Evolutionary conservation across 2,888 invertebrate species (phyloP).

Genomic region (Pseudeuparius sepicola): DNA sequence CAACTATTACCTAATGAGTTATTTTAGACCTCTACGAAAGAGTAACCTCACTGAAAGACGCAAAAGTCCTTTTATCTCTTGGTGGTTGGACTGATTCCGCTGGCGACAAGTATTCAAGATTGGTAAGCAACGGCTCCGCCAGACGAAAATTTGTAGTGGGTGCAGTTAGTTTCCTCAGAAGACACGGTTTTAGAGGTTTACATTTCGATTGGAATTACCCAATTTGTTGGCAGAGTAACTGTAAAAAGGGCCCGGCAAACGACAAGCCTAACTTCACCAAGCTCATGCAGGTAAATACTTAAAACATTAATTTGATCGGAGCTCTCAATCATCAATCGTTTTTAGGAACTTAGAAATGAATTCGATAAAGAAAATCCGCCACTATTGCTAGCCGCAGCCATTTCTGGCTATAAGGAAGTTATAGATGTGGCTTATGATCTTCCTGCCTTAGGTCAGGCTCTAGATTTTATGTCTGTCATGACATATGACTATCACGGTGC

Average conservation of each 20-base stretch:
- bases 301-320: too few species aligned
- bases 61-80: slow-evolving; percentile 64
- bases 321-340: too few species aligned
- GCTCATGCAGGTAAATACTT: slow-evolving; percentile 52
- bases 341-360: slow-evolving; percentile 53
- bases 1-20: slow-evolving; percentile 1
- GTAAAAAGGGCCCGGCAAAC: slow-evolving; percentile 65
- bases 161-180: slow-evolving; percentile 58
- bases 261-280: slow-evolving; percentile 72
- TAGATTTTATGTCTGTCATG: slow-evolving; percentile 78
- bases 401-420: slow-evolving; percentile 86
- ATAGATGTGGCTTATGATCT: slow-evolving; percentile 81
- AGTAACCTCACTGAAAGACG: slow-evolving; percentile 56
- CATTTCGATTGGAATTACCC: slow-evolving; percentile 95
- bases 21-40: slow-evolving; percentile 70
- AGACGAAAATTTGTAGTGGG: slow-evolving; percentile 62
- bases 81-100: slow-evolving; percentile 96
- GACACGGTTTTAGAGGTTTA: slow-evolving; percentile 73
- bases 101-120: slow-evolving; percentile 74
- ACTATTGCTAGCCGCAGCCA: slow-evolving; percentile 69
- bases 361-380: slow-evolving; percentile 52
- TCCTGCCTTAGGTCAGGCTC: slow-evolving; percentile 52
- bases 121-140: slow-evolving; percentile 57
- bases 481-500: slow-evolving; percentile 83
- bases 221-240: slow-evolving; percentile 86